phyloP scores from a whole-genome alignment of 2,113 vertebrate genomes.

The Oreotrochilus melanogaster region DNA sequence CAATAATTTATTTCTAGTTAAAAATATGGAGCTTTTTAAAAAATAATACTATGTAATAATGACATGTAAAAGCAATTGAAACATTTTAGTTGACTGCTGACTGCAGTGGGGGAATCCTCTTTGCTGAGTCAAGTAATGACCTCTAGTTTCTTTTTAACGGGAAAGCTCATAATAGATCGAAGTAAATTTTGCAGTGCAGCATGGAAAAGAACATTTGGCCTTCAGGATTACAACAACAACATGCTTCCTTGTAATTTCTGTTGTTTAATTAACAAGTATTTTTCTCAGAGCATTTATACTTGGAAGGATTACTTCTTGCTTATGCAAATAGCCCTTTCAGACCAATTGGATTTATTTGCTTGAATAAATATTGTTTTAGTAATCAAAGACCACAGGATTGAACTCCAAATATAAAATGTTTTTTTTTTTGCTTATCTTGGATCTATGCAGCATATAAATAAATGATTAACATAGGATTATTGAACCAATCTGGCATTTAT shows the following conservation, averaged over 20 bases:
- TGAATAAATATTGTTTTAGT: neutral
- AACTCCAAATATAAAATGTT: neutral
- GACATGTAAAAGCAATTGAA: neutral
- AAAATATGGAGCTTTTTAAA: neutral
- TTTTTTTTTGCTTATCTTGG: neutral
- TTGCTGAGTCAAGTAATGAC: neutral
- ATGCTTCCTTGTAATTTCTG: neutral
- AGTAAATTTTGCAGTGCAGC: constrained; percentile 19
- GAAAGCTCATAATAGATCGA: constrained; percentile 30
- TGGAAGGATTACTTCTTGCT: neutral
- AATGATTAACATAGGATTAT: neutral
- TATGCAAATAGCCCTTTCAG: neutral
- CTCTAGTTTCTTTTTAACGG: constrained; percentile 37
- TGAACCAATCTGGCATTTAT: neutral
- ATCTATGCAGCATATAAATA: neutral
- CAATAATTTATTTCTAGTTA: neutral
- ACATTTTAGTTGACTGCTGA: neutral
- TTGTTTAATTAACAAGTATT: constrained; percentile 3
- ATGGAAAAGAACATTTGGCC: constrained; percentile 30
- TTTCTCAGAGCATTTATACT: neutral
- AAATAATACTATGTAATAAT: neutral
- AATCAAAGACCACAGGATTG: neutral
- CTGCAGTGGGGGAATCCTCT: neutral
- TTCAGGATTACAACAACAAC: constrained; percentile 8
- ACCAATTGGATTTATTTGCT: neutral